Conservation (phyloP, 2,888 invertebrate species). For the Anoncus sp. region DNA sequence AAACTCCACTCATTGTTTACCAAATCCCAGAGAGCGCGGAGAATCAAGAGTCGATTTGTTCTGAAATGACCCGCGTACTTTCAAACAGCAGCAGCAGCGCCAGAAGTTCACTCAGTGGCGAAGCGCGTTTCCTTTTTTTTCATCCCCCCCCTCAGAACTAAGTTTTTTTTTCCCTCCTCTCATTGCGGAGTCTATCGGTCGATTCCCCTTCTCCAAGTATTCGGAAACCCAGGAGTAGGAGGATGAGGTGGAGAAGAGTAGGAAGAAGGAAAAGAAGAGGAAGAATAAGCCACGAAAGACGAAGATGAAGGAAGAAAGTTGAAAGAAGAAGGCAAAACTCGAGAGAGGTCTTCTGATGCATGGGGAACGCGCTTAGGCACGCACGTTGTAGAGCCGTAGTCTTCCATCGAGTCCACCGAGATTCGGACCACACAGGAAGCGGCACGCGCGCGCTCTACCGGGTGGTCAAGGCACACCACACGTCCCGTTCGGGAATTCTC, state of each 20-base stretch:
- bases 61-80: conserved; percentile 13
- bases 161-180: not conserved
- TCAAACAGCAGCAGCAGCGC: conserved; percentile 44
- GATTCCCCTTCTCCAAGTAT: not conserved
- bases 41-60: conserved; percentile 1
- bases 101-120: conserved; percentile 39
- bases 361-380: conserved; percentile 60
- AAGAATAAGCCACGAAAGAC: conserved; percentile 17
- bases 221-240: not conserved
- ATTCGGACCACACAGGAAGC: conserved; percentile 89
- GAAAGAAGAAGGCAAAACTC: conserved; percentile 41
- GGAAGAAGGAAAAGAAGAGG: conserved; percentile 9
- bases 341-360: conserved; percentile 46
- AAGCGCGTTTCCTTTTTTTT: conserved; percentile 46
- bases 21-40: conserved; percentile 8
- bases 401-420: conserved; percentile 61
- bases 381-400: conserved; percentile 67
- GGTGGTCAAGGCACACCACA: conserved; percentile 82
- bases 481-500: conserved; percentile 78
- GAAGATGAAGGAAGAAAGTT: conserved; percentile 38
- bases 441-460: conserved; percentile 90
- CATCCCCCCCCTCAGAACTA: conserved; percentile 65
- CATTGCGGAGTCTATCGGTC: not conserved
- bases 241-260: not conserved
- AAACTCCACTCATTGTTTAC: too few species aligned